Evolutionary conservation across 2,113 vertebrate genomes (phyloP), one percentile per base, ranked within the genome.

Genomic region (Nymphicus hollandicus): DNA sequence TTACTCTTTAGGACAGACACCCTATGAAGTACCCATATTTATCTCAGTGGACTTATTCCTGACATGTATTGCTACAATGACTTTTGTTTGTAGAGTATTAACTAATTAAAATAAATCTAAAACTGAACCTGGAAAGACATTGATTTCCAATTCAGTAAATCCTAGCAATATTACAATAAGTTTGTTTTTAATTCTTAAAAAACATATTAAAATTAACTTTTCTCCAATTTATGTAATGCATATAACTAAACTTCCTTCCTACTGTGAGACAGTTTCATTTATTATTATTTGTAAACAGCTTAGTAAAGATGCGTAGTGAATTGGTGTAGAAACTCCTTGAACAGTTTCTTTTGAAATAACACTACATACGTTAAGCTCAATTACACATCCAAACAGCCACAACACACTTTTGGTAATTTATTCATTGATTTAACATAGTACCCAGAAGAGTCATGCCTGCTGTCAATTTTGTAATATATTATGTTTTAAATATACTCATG

Each of bases 401-500:
- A 98, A 97, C 98, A 98, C 98, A 98, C 98, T 98, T 98, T 98
- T 98, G 96, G 98, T 98, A 98, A 98, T 99, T 99, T 98, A 98
- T 98, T 98, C 98, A 98, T 98, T 98, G 98, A 98, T 98, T 98
- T 98, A 98, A 98, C 98, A 98, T 98, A 98, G 98, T 98, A 98
- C 98, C 98, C 98, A 98, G 98, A 98, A 98, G 98, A 98, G 98
- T 98, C 98, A 98, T 98, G 98, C 97, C 96, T 98, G 98, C 98
- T 98, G 98, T 98, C 98, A 98, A 97, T 98, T 98, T 97, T 97
- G 97, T 98, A 98, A 98, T 98, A 98, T 98, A 98, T 98, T 98
- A 98, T 98, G 97, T 98, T 98, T 98, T 98, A 98, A 98, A 98
- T 98, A 98, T 98, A 98, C 98, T 98, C 97, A 98, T 98, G 98